These are phyloP conservation scores for Rhabdornis inornatus DNA, from an alignment of 2,113 vertebrate species.

Conservation along the genomic window DNA sequence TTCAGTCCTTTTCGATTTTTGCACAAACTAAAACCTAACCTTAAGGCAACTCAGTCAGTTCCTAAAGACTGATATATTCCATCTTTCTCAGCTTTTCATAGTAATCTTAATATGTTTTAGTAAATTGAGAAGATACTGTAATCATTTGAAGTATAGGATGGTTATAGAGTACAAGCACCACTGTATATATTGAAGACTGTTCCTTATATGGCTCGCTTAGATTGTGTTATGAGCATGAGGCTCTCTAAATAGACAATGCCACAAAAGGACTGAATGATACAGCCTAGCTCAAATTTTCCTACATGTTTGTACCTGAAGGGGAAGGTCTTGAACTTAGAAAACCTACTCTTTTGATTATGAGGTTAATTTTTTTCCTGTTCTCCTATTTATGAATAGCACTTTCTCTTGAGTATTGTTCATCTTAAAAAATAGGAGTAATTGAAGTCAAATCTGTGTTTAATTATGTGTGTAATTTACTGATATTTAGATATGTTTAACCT, in stretches of 20 bases:
- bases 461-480: slow-evolving; percentile 61
- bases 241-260: not conserved
- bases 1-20: not conserved
- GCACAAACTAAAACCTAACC: not conserved
- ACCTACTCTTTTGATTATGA: not conserved
- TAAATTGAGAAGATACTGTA: not conserved
- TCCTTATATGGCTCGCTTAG: not conserved
- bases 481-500: slow-evolving; percentile 58
- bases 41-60: not conserved
- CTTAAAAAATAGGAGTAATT: slow-evolving; percentile 41
- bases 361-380: not conserved
- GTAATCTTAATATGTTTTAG: not conserved
- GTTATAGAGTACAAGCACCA: not conserved
- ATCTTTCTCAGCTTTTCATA: not conserved
- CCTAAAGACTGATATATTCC: not conserved
- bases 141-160: not conserved
- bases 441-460: slow-evolving; percentile 55
- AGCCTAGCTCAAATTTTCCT: not conserved
- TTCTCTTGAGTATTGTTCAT: not conserved
- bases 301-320: not conserved
- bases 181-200: not conserved
- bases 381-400: not conserved
- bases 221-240: not conserved
- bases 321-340: not conserved
- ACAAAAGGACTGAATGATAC: not conserved